A percentile compares a stretch with the other conserved stretches of the same genome.
These are phyloP conservation scores for Phymastichus coffea DNA, from an alignment of 1,140 invertebrate species.

Conservation along the genomic window DNA sequence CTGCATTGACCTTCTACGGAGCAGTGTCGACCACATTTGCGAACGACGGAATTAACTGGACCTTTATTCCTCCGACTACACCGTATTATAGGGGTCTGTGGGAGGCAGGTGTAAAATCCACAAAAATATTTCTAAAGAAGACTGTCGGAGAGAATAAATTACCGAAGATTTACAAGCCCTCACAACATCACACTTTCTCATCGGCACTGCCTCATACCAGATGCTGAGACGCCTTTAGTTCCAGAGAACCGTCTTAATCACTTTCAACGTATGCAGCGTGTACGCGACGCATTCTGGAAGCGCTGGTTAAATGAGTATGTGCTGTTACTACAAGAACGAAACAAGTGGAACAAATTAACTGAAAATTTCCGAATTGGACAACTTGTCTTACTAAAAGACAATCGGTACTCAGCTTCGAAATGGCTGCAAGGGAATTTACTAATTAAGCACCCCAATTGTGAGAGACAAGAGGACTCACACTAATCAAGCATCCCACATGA, in stretches of 20 bases:
- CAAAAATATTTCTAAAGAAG: conserved; percentile 28
- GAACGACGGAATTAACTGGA: conserved; percentile 1
- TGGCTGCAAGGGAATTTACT: conserved; percentile 20
- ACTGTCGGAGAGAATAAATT: conserved; percentile 27
- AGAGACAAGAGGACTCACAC: too few species aligned
- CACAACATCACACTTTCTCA: not conserved
- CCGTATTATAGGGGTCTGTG: conserved; percentile 25
- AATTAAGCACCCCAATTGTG: too few species aligned
- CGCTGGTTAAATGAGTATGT: conserved; percentile 35
- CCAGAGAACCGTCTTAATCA: conserved; percentile 18
- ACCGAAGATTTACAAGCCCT: not conserved
- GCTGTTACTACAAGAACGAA: conserved; percentile 12
- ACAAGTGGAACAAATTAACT: conserved; percentile 15
- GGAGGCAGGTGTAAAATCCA: conserved; percentile 29
- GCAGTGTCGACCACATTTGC: not conserved
- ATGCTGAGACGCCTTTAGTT: not conserved
- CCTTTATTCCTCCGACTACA: conserved; percentile 1
- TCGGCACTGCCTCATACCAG: conserved; percentile 3
- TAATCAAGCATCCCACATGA: too few species aligned
- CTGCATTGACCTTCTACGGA: not conserved
- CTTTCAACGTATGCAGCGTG: conserved; percentile 31
- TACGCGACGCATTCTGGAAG: conserved; percentile 33
- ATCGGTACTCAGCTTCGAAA: conserved; percentile 20
- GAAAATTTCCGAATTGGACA: conserved; percentile 20
- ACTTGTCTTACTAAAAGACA: conserved; percentile 31